Conservation (phyloP, 1,140 invertebrate genomes). For the Amphibalanus amphitrite region DNA sequence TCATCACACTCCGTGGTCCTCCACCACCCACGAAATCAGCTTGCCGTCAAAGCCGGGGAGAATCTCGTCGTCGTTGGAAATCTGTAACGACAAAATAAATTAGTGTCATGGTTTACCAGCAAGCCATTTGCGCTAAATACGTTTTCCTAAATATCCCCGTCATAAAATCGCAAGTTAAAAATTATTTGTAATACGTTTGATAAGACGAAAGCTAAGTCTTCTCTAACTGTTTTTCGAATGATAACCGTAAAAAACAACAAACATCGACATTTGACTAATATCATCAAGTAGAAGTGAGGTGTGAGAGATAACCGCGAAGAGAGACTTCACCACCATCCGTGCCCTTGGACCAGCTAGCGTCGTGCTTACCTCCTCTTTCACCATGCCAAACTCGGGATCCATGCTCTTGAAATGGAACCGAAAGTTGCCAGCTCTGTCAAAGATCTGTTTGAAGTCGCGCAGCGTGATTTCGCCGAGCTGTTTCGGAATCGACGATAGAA, state of each 20-base stretch:
- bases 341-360: background rate
- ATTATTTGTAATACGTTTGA: background rate
- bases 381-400: constrained; percentile 35
- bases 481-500: constrained; percentile 29
- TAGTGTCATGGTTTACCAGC: no score
- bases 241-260: background rate
- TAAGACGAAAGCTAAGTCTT: background rate
- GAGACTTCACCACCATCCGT: background rate
- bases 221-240: background rate
- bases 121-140: no score
- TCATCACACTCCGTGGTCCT: constrained; percentile 17
- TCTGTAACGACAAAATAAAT: constrained; percentile 22
- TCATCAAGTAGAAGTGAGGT: background rate
- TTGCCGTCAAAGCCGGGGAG: constrained; percentile 34
- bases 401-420: constrained; percentile 34
- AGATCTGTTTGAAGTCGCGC: constrained; percentile 30
- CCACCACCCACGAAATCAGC: constrained; percentile 34
- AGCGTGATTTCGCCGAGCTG: constrained; percentile 31
- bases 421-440: constrained; percentile 28
- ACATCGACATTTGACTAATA: constrained; percentile 1
- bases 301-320: background rate
- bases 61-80: constrained; percentile 29
- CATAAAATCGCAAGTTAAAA: no score
- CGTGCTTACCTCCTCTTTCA: constrained; percentile 32
- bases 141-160: no score